A percentile compares a stretch with the other conserved stretches of the same genome.
Conservation (phyloP, 37 sponge, comb jelly and placozoan species). For the Sycon ciliatum region DNA sequence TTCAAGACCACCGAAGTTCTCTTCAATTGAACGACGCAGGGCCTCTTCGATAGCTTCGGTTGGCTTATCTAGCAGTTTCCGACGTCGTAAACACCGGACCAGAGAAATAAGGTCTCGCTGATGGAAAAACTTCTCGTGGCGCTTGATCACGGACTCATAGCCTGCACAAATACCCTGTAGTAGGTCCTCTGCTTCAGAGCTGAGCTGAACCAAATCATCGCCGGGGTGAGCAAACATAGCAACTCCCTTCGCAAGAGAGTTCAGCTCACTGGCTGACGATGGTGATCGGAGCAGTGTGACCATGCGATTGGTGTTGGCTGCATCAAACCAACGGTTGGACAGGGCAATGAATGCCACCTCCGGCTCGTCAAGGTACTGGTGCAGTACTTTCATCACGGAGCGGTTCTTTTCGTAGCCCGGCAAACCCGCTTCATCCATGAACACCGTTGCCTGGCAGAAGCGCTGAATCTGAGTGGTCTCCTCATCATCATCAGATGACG, state of each 20-base stretch:
- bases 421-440: neutral
- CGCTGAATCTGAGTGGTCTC: neutral
- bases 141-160: neutral
- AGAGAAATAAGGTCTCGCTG: neutral
- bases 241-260: neutral
- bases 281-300: neutral
- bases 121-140: neutral
- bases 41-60: too few species aligned
- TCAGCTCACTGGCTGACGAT: neutral
- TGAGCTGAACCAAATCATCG: neutral
- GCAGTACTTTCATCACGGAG: neutral
- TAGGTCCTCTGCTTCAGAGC: neutral
- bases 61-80: too few species aligned
- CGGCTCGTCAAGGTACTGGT: slow-evolving; percentile 2
- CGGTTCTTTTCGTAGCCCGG: neutral
- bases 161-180: neutral
- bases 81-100: too few species aligned
- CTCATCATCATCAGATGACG: neutral
- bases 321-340: neutral
- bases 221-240: too few species aligned
- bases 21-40: neutral
- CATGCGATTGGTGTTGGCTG: slow-evolving; percentile 11
- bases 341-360: neutral
- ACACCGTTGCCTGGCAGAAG: neutral
- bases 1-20: neutral